Percentiles rank a stretch among this genome's conserved stretches.
Conservation (phyloP, 2,888 invertebrate genomes). For the Gymnocheta viridis region DNA sequence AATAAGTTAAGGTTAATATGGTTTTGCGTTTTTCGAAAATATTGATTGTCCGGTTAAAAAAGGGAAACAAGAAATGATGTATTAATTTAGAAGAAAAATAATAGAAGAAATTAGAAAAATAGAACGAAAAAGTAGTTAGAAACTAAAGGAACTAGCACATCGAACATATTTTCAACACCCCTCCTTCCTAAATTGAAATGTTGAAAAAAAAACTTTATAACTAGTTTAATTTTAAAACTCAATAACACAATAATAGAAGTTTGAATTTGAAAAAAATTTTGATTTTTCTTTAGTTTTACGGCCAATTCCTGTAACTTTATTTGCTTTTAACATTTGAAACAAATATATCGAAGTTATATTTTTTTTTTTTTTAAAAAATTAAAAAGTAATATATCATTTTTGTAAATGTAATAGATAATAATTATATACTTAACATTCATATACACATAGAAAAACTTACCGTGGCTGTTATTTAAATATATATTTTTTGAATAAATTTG, state of each 20-base stretch:
- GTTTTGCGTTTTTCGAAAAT: conserved; percentile 18
- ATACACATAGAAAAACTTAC: conserved; percentile 68
- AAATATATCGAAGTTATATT: conserved; percentile 33
- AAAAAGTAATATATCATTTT: conserved; percentile 8
- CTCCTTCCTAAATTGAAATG: conserved; percentile 76
- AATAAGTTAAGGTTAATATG: conserved; percentile 31
- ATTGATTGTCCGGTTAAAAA: conserved; percentile 37
- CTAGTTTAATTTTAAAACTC: conserved; percentile 54
- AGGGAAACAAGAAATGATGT: conserved; percentile 31
- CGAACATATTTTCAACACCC: conserved; percentile 78
- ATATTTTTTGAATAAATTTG: conserved; percentile 5
- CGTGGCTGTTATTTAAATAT: conserved; percentile 41
- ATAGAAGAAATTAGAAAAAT: conserved; percentile 44
- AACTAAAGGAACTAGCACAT: conserved; percentile 72
- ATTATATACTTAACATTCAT: conserved; percentile 69
- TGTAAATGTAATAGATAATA: conserved; percentile 42
- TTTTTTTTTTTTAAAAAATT: conserved; percentile 41
- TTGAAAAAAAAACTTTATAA: conserved; percentile 68
- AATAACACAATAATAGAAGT: conserved; percentile 43
- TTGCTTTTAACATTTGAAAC: conserved; percentile 52
- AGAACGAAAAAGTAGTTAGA: conserved; percentile 42
- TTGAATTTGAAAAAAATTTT: conserved; percentile 52
- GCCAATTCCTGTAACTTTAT: conserved; percentile 80
- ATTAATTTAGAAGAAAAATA: conserved; percentile 37
- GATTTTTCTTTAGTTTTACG: conserved; percentile 73